These are phyloP conservation scores for Parnassius glacialis DNA, from an alignment of 2,888 invertebrate species.

Conservation along the genomic window DNA sequence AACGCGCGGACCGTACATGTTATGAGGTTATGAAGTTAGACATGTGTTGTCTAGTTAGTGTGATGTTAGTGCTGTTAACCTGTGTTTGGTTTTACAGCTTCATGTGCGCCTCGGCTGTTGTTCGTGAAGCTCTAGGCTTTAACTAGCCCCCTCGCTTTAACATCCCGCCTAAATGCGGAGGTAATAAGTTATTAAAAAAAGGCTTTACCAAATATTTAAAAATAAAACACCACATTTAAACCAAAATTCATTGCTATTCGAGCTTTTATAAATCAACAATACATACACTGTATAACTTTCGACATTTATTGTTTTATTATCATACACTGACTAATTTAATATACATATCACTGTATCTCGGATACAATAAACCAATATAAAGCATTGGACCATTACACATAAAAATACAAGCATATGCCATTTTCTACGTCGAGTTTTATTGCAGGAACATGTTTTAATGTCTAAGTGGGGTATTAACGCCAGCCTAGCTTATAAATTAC, in stretches of 20 bases:
- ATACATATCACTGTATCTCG: neutral
- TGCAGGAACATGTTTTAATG: conserved; percentile 9
- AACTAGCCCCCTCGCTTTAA: too few relatives aligned
- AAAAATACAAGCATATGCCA: neutral
- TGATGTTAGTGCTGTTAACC: too few relatives aligned
- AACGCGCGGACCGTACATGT: too few relatives aligned
- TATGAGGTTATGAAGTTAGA: too few relatives aligned
- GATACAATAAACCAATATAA: neutral
- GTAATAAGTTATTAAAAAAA: neutral
- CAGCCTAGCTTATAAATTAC: conserved; percentile 5
- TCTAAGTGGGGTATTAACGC: neutral
- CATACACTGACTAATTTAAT: conserved; percentile 3
- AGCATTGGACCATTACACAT: too few relatives aligned
- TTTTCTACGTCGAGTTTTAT: neutral
- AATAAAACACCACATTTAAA: conserved; percentile 3
- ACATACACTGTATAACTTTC: conserved; percentile 1
- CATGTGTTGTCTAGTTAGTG: too few relatives aligned
- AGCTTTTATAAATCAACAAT: conserved; percentile 11
- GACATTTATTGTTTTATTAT: neutral
- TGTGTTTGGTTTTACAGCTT: too few relatives aligned
- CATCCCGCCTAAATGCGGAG: too few relatives aligned
- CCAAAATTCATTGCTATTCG: conserved; percentile 5
- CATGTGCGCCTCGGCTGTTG: too few relatives aligned
- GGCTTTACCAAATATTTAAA: neutral
- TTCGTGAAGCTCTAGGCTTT: too few relatives aligned